These are phyloP conservation scores for Amphibalanus amphitrite DNA, from an alignment of 1,140 invertebrate genomes.

Conservation along the genomic window DNA sequence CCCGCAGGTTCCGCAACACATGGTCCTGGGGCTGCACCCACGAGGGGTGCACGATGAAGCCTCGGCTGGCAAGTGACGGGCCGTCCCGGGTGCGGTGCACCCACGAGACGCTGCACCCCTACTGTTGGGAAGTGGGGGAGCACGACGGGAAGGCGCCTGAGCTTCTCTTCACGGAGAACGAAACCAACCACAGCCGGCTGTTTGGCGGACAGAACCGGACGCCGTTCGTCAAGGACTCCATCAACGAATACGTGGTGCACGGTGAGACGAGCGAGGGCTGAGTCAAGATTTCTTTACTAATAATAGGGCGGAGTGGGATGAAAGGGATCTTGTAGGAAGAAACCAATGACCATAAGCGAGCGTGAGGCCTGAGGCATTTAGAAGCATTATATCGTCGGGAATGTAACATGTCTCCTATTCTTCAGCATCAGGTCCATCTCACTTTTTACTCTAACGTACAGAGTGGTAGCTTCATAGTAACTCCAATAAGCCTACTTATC, in stretches of 20 bases:
- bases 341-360: no score
- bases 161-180: constrained; percentile 28
- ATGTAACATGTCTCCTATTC: no score
- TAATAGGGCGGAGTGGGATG: no score
- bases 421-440: no score
- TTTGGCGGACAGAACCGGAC: constrained; percentile 17
- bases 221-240: constrained; percentile 27
- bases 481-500: no score
- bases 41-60: constrained; percentile 21
- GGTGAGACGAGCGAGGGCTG: constrained; percentile 16
- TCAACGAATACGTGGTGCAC: constrained; percentile 25
- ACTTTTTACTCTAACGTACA: no score
- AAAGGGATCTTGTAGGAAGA: neutral
- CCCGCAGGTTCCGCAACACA: constrained; percentile 26
- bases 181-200: constrained; percentile 23
- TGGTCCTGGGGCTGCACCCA: constrained; percentile 26
- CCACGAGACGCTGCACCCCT: constrained; percentile 17
- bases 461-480: no score
- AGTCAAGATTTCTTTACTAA: no score
- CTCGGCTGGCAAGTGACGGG: constrained; percentile 12
- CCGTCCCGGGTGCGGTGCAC: constrained; percentile 8
- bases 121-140: constrained; percentile 11
- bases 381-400: no score
- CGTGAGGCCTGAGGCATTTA: no score
- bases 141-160: neutral